phyloP scores from a whole-genome alignment of 2,888 invertebrate species.

The Nasonovia ribisnigri region DNA sequence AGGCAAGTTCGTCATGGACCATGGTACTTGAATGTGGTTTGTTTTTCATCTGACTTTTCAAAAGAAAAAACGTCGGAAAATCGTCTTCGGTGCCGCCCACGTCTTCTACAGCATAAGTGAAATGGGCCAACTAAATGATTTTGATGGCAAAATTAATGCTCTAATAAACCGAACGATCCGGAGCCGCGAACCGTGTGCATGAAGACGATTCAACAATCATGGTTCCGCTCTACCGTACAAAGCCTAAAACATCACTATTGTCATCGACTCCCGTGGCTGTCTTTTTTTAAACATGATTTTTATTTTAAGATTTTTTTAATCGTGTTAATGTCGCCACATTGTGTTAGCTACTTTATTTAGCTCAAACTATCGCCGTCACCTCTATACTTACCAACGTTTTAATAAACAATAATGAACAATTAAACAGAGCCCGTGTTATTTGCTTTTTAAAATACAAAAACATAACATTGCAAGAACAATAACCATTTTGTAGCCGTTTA shows the following conservation, averaged over 20 bases:
- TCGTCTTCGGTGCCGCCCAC: not conserved
- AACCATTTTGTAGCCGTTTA: not conserved
- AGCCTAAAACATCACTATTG: not conserved
- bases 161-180: conserved; percentile 29
- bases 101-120: conserved; percentile 31
- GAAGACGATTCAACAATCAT: conserved; percentile 20
- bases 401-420: not conserved
- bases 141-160: conserved; percentile 53
- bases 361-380: not conserved
- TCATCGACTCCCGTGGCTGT: not conserved
- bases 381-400: not conserved
- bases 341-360: not conserved
- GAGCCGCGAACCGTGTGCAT: not conserved
- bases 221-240: conserved; percentile 23
- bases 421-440: not conserved
- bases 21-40: not conserved
- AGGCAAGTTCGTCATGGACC: not conserved
- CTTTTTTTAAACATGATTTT: conserved; percentile 24
- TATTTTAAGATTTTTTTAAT: conserved; percentile 8
- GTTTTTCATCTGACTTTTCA: not conserved
- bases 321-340: not conserved
- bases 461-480: not conserved
- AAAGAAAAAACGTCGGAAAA: not conserved
- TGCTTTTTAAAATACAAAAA: not conserved
- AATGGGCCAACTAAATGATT: conserved; percentile 28